phyloP scores from a whole-genome alignment of 92 coral and sea anemone species.

The Epizoanthus stellaris region DNA sequence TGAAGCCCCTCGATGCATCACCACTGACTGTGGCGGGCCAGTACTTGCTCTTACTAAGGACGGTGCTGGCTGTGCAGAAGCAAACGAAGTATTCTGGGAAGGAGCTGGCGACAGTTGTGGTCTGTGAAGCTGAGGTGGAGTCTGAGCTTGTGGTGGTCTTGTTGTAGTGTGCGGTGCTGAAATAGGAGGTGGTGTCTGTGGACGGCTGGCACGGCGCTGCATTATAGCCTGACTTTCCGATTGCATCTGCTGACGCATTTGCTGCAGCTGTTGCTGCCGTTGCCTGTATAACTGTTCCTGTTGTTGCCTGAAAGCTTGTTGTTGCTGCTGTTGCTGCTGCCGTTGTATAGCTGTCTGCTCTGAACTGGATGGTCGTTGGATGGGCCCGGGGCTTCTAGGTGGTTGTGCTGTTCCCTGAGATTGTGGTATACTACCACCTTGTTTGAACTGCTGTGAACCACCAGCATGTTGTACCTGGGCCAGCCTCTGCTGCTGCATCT shows the following conservation, averaged over 20 bases:
- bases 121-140: conserved; percentile 20
- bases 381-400: not conserved
- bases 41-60: conserved; percentile 24
- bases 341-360: conserved; percentile 28
- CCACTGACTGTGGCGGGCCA: not conserved
- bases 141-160: conserved; percentile 1
- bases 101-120: conserved; percentile 13
- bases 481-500: conserved; percentile 36
- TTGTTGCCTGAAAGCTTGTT: conserved; percentile 35
- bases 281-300: conserved; percentile 46
- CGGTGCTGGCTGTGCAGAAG: conserved; percentile 5
- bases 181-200: conserved; percentile 33
- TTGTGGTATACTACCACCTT: conserved; percentile 25
- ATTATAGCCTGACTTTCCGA: conserved; percentile 35
- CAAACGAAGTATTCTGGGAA: not conserved
- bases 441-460: conserved; percentile 16
- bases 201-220: conserved; percentile 39
- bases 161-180: not conserved
- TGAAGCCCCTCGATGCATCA: not conserved
- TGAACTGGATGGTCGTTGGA: conserved; percentile 27
- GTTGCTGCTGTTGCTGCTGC: conserved; percentile 37
- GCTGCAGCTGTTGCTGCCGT: conserved; percentile 41
- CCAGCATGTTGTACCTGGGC: conserved; percentile 15
- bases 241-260: conserved; percentile 48
- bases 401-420: conserved; percentile 5